Conservation (phyloP, 2,888 invertebrate species). For the Xylota segnis region DNA sequence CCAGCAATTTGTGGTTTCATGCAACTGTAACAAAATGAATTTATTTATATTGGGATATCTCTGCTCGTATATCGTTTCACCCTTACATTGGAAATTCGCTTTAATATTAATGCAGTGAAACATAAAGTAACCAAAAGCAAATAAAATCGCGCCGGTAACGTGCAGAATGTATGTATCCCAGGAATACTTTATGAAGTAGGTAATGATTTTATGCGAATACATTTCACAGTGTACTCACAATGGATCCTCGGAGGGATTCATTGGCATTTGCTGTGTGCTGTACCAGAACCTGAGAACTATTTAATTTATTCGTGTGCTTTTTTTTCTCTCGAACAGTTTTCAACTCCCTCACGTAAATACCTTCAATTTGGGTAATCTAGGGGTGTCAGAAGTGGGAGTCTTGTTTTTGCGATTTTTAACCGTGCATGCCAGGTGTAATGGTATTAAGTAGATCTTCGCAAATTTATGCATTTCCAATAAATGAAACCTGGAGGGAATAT, state of each 20-base stretch:
- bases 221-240: constrained; percentile 22
- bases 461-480: no score
- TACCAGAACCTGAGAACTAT: not conserved
- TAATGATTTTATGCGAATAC: constrained; percentile 33
- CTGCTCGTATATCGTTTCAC: not conserved
- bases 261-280: not conserved
- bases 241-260: constrained; percentile 12
- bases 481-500: no score
- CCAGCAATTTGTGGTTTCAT: constrained; percentile 63
- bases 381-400: not conserved
- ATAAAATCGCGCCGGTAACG: constrained; percentile 39
- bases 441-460: no score
- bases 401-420: not conserved
- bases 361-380: not conserved
- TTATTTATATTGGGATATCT: constrained; percentile 44
- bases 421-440: not conserved
- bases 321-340: not conserved
- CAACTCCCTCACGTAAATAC: not conserved
- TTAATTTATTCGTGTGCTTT: constrained; percentile 37
- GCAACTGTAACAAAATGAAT: constrained; percentile 45
- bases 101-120: constrained; percentile 57
- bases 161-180: constrained; percentile 5
- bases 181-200: constrained; percentile 36
- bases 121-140: constrained; percentile 40
- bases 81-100: constrained; percentile 10